Evolutionary conservation across 2,797 vertebrate species (phyloP).

Genomic region (Acanthopagrus latus): DNA sequence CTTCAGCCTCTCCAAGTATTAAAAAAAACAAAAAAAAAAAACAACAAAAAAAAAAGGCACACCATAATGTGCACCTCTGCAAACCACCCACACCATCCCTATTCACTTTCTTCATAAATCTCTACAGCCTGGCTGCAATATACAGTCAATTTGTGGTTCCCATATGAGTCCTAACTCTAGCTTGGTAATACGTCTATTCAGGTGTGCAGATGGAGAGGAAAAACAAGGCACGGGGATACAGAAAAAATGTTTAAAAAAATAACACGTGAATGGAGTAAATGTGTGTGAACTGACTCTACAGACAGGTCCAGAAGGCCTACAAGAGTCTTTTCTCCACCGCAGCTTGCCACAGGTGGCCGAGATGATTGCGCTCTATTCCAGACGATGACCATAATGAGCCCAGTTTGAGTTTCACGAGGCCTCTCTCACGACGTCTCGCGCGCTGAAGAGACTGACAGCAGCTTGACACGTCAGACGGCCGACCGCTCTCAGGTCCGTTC

Average conservation of each 20-base stretch:
- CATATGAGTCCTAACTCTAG: conserved; percentile 68
- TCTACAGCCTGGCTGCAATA: conserved; percentile 61
- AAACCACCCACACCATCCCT: conserved; percentile 64
- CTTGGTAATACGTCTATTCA: conserved; percentile 59
- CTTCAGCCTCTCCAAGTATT: conserved; percentile 50
- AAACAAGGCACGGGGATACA: conserved; percentile 13
- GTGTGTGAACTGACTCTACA: conserved; percentile 32
- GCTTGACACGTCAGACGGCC: conserved; percentile 53
- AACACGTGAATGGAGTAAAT: conserved; percentile 39
- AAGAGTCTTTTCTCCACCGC: conserved; percentile 21
- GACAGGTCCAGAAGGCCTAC: conserved; percentile 40
- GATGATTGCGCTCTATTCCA: conserved; percentile 73
- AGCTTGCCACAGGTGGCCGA: conserved; percentile 68
- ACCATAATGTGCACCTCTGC: conserved; percentile 69
- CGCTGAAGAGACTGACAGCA: conserved; percentile 54
- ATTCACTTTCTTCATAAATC: conserved; percentile 75
- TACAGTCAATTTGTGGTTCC: conserved; percentile 75
- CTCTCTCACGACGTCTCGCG: conserved; percentile 49
- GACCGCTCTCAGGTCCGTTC: conserved; percentile 10
- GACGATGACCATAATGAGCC: conserved; percentile 71
- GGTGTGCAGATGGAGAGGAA: conserved; percentile 59
- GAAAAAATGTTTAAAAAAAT: background rate
- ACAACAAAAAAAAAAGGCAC: conserved; percentile 2
- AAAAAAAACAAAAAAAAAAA: conserved; percentile 36
- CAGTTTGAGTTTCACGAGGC: conserved; percentile 62